Percentiles rank a stretch among this genome's conserved stretches.
These are phyloP conservation scores for Nothura maculosa DNA, from an alignment of 2,797 vertebrate species.

Conservation along the genomic window DNA sequence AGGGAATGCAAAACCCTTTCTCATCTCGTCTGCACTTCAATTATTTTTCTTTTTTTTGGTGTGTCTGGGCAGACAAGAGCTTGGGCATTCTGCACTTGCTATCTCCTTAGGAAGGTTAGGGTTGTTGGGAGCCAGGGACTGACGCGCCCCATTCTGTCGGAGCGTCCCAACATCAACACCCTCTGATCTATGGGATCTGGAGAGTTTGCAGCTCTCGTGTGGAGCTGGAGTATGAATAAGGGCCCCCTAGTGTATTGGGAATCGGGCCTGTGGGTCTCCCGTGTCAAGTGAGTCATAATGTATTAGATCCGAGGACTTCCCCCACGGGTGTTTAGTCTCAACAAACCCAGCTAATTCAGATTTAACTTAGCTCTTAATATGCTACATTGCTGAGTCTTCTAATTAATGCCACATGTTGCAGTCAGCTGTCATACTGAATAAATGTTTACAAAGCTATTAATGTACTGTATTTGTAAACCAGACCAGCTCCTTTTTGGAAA, in stretches of 20 bases:
- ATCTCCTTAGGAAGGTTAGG: not conserved
- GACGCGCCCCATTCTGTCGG: slow-evolving; percentile 6
- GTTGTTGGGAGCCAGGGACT: slow-evolving; percentile 32
- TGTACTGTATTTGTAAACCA: slow-evolving; percentile 86
- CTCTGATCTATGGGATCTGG: slow-evolving; percentile 46
- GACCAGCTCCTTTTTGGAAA: slow-evolving; percentile 80
- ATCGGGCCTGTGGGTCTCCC: slow-evolving; percentile 74
- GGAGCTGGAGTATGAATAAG: slow-evolving; percentile 64
- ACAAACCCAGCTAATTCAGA: slow-evolving; percentile 82
- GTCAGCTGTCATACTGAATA: slow-evolving; percentile 87
- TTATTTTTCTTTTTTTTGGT: rapidly evolving
- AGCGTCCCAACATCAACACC: slow-evolving; percentile 59
- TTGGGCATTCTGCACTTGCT: rapidly evolving
- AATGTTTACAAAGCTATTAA: slow-evolving; percentile 90
- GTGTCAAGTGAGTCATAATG: slow-evolving; percentile 78
- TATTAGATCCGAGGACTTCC: slow-evolving; percentile 77
- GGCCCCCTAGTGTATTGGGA: slow-evolving; percentile 70
- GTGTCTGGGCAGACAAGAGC: not conserved
- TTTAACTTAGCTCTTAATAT: slow-evolving; percentile 84
- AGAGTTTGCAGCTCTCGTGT: slow-evolving; percentile 68
- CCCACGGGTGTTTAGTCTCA: slow-evolving; percentile 81
- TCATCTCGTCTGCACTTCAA: not conserved
- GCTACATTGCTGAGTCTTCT: slow-evolving; percentile 82
- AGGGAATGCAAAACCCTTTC: slow-evolving; percentile 9
- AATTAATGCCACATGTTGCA: slow-evolving; percentile 87